Percentiles rank a stretch among this genome's conserved stretches.
phyloP scores from a whole-genome alignment of 2,113 vertebrate species.

The Axis porcinus region DNA sequence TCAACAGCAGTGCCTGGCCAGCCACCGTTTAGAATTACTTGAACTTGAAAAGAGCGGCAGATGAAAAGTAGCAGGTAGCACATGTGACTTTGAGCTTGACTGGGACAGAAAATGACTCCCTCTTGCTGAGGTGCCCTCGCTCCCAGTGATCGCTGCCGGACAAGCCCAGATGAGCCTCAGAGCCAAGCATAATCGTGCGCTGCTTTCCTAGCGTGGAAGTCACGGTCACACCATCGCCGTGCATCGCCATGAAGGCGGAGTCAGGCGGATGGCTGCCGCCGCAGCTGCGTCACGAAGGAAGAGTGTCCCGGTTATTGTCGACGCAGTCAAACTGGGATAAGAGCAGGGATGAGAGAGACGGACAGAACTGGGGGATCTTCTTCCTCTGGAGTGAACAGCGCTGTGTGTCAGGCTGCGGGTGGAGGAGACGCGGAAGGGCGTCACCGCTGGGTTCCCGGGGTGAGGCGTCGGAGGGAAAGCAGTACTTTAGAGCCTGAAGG shows the following conservation, averaged over 20 bases:
- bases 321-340: not conserved
- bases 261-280: not conserved
- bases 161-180: not conserved
- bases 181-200: rapidly evolving
- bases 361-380: too few species aligned
- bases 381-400: not conserved
- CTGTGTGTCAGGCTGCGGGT: not conserved
- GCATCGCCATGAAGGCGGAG: rapidly evolving
- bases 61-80: not conserved
- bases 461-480: too few species aligned
- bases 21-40: not conserved
- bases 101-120: not conserved
- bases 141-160: not conserved
- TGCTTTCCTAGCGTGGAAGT: rapidly evolving
- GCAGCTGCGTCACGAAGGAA: too few species aligned
- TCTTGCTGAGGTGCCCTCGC: too few species aligned
- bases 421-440: not conserved
- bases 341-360: not conserved
- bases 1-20: not conserved
- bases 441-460: not conserved
- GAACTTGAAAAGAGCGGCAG: not conserved
- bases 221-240: rapidly evolving
- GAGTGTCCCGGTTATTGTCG: rapidly evolving
- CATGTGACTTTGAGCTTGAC: not conserved
- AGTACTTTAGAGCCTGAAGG: not conserved